phyloP scores from a whole-genome alignment of 2,113 vertebrate genomes.

The Galeopterus variegatus region DNA sequence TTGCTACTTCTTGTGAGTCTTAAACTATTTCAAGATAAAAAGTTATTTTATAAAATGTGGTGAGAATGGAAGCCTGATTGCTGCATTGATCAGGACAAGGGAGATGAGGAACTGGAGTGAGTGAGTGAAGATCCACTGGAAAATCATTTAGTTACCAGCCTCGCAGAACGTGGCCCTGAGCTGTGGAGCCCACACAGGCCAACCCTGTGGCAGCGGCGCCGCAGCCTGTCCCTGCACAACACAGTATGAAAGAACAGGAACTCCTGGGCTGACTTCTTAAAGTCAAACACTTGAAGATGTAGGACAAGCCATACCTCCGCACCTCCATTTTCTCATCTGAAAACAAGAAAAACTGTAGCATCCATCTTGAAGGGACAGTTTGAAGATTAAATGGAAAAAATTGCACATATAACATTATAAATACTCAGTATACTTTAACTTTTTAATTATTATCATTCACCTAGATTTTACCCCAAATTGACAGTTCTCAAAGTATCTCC shows the following conservation, averaged over 20 bases:
- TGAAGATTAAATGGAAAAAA: neutral
- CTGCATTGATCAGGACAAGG: neutral
- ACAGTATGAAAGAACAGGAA: neutral
- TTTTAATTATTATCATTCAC: neutral
- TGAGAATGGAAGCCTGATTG: neutral
- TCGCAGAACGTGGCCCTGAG: neutral
- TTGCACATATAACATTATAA: neutral
- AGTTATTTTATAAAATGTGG: neutral
- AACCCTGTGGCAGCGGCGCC: rapidly evolving
- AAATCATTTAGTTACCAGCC: neutral
- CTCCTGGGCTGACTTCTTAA: neutral
- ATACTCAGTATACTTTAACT: neutral
- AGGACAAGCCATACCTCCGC: neutral
- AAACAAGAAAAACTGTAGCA: neutral
- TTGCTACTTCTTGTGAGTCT: neutral
- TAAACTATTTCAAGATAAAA: neutral
- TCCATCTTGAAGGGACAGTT: neutral
- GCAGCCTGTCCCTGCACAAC: neutral
- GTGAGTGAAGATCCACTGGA: neutral
- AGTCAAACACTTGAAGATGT: neutral
- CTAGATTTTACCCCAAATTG: neutral
- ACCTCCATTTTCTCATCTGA: neutral
- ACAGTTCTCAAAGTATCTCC: neutral
- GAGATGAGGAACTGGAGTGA: neutral
- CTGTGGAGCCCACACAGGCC: too few relatives aligned